Evolutionary conservation across 2,888 invertebrate genomes (phyloP), one percentile per base, ranked within the genome.

Genomic region (Torymus auratus): DNA sequence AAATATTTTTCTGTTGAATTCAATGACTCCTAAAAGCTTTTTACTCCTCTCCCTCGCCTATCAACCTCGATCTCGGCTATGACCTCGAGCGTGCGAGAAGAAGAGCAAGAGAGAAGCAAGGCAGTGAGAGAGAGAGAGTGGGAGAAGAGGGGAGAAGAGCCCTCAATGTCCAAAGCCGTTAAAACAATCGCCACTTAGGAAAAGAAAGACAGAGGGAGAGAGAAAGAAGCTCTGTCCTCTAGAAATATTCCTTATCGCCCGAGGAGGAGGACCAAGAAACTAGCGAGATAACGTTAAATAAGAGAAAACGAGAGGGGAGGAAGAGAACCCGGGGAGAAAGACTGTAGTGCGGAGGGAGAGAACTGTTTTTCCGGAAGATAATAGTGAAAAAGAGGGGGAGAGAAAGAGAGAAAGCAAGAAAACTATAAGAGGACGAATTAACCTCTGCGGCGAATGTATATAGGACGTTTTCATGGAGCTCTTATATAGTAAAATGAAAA

Each of bases 181-280:
- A 82, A 77, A 80, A 77, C 82, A 82, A 82, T 82, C 74, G 70
- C 77, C 77, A 80, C 80, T 80, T 78, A 78, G 58, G 68, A 52
- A 72, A 73, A 67, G 76, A 73, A 77, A 82, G 73, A 55, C 58
- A 80, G 80, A 41, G 62, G 55, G 23, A 13, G 56, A 17, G 13
- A 53, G 10, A 67, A 7, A 41, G 41, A 41, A 41, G 7, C 41
- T 7, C 41, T 41, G 53, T 67, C 72, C 73, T 69, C 23, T 58
- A 82, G 76, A 82, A 82, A 77, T 82, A 82, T 79, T 79, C 76
- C 79, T 82, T 82, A 82, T 82, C 82, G 70, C 69, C 67, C 28
- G 41, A 1, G 41, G 41, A 41, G 7, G 58, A 69, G 72, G 55
- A 74, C 73, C 53, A 64, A 69, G 73, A 77, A 81, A 78, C 81